These are phyloP conservation scores for Thermophis baileyi DNA, from an alignment of 2,113 vertebrate genomes.

Conservation along the genomic window DNA sequence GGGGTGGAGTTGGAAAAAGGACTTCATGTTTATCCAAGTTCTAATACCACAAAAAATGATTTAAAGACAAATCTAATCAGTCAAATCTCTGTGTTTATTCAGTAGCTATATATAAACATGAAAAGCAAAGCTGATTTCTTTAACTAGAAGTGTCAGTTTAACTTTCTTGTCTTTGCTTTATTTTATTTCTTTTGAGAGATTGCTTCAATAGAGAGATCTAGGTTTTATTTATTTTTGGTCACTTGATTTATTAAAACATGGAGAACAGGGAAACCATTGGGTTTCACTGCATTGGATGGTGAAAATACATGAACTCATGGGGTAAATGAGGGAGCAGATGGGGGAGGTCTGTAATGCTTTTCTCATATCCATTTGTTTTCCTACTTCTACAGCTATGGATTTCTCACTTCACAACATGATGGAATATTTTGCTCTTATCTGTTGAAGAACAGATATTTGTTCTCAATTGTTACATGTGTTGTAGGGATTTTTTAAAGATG, in stretches of 20 bases:
- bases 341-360: not conserved
- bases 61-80: not conserved
- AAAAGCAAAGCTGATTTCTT: conserved; percentile 27
- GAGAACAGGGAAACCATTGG: conserved; percentile 3
- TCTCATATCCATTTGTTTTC: not conserved
- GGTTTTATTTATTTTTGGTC: conserved; percentile 38
- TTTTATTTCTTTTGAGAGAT: conserved; percentile 23
- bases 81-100: not conserved
- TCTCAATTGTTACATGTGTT: not conserved
- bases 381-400: not conserved
- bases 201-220: conserved; percentile 56
- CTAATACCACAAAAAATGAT: not conserved
- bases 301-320: not conserved
- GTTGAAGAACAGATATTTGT: not conserved
- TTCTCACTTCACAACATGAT: not conserved
- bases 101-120: not conserved
- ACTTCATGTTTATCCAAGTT: not conserved
- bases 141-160: conserved; percentile 48
- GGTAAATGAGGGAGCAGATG: not conserved
- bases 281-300: not conserved
- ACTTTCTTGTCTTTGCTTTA: conserved; percentile 34
- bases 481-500: not conserved
- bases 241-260: conserved; percentile 31
- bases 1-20: not conserved
- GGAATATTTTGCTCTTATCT: not conserved